phyloP scores from a whole-genome alignment of 2,888 invertebrate species.

The Eristalis tenax region DNA sequence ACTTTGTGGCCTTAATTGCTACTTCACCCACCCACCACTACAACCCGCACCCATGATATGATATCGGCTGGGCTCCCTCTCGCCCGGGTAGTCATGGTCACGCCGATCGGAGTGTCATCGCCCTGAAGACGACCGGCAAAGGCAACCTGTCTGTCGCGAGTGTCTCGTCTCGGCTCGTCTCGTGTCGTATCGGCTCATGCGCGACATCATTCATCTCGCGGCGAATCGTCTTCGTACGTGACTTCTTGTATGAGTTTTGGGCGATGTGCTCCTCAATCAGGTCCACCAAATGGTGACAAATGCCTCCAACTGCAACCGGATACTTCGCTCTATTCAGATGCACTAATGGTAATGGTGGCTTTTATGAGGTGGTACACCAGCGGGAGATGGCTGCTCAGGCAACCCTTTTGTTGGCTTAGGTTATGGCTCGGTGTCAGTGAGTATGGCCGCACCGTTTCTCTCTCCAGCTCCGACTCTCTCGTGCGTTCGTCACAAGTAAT shows the following conservation, averaged over 20 bases:
- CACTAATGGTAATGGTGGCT: conserved; percentile 29
- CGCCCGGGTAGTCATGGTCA: conserved; percentile 54
- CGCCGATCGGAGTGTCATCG: conserved; percentile 53
- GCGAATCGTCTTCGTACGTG: conserved; percentile 61
- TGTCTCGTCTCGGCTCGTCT: conserved; percentile 9
- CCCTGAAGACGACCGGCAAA: conserved; percentile 55
- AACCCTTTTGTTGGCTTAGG: conserved; percentile 68
- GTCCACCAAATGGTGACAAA: conserved; percentile 52
- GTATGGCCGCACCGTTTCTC: neutral
- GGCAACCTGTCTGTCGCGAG: conserved; percentile 61
- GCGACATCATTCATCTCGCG: conserved; percentile 48
- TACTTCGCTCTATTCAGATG: conserved; percentile 66
- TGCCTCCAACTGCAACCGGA: conserved; percentile 65
- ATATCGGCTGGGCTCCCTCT: conserved; percentile 9
- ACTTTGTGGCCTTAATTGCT: conserved; percentile 63
- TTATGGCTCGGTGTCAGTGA: conserved; percentile 58
- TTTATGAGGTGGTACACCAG: conserved; percentile 55
- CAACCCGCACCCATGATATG: conserved; percentile 11
- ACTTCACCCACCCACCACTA: conserved; percentile 5
- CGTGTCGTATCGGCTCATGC: neutral
- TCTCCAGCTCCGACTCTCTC: neutral
- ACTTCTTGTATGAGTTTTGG: conserved; percentile 61
- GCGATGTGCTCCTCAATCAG: conserved; percentile 48
- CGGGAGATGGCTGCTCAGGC: conserved; percentile 50
- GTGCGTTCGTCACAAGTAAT: conserved; percentile 63